Evolutionary conservation across 2,113 vertebrate species (phyloP).

Genomic region (Phoxinus phoxinus): DNA sequence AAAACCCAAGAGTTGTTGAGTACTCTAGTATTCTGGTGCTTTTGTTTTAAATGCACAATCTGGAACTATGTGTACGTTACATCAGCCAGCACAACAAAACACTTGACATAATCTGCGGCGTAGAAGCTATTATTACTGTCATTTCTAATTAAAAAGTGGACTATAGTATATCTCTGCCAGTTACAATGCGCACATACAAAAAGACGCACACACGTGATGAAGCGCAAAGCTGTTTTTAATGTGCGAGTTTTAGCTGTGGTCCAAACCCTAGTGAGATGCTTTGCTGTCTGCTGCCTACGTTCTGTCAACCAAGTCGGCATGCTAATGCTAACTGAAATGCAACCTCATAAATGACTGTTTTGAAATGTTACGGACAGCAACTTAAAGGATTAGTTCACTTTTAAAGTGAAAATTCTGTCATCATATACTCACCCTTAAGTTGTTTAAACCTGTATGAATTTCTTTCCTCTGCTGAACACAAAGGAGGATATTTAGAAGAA

Average conservation of each 20-base stretch:
- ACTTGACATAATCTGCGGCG: constrained; percentile 33
- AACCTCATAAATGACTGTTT: background rate
- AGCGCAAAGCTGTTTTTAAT: background rate
- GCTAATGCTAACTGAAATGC: no score
- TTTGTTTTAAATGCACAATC: constrained; percentile 38
- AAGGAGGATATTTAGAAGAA: no score
- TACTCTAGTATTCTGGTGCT: constrained; percentile 21
- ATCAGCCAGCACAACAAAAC: constrained; percentile 43
- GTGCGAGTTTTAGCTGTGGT: background rate
- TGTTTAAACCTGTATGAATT: no score
- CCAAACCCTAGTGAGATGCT: background rate
- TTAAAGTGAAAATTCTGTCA: no score
- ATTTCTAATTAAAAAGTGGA: constrained; percentile 16
- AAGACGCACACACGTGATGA: background rate
- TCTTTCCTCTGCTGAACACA: no score
- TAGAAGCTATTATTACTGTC: constrained; percentile 24
- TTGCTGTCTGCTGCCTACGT: background rate
- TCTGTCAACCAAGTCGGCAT: background rate
- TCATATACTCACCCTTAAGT: no score
- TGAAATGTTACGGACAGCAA: background rate
- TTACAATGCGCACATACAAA: constrained; percentile 15
- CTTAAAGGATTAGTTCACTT: no score
- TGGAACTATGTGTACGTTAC: constrained; percentile 30
- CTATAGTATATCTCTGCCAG: constrained; percentile 9
- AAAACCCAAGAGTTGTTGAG: constrained; percentile 40